A percentile compares a stretch with the other conserved stretches of the same genome.
Evolutionary conservation across 2,113 vertebrate species (phyloP).

Genomic region (Hyperopisus bebe): DNA sequence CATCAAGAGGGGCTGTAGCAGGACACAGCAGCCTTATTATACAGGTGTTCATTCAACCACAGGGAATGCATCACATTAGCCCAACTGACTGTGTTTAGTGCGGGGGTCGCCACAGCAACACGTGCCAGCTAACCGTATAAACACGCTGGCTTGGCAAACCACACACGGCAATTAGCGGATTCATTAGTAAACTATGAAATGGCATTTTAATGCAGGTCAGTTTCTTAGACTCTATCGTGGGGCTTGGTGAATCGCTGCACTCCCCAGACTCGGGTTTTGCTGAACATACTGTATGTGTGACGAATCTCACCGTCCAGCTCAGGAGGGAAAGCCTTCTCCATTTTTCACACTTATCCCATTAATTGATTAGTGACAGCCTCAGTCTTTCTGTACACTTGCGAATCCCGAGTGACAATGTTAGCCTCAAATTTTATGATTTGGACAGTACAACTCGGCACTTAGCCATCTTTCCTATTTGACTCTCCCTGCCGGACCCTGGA

Average conservation of each 20-base stretch:
- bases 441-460: no score
- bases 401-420: background rate
- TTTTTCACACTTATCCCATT: background rate
- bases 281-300: background rate
- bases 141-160: background rate
- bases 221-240: background rate
- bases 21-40: background rate
- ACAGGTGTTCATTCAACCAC: background rate
- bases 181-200: background rate
- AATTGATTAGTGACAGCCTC: background rate
- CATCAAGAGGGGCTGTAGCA: background rate
- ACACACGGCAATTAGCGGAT: background rate
- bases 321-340: background rate
- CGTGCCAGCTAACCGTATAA: background rate
- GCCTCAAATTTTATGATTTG: no score
- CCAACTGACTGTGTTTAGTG: background rate
- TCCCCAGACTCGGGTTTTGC: background rate
- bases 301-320: background rate
- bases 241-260: background rate
- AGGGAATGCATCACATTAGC: background rate
- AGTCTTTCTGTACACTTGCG: background rate
- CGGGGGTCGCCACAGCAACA: background rate
- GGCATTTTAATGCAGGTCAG: background rate
- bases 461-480: no score
- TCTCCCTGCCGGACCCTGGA: no score